These are phyloP conservation scores for Leucosticte australis DNA, from an alignment of 2,113 vertebrate species.

Conservation along the genomic window DNA sequence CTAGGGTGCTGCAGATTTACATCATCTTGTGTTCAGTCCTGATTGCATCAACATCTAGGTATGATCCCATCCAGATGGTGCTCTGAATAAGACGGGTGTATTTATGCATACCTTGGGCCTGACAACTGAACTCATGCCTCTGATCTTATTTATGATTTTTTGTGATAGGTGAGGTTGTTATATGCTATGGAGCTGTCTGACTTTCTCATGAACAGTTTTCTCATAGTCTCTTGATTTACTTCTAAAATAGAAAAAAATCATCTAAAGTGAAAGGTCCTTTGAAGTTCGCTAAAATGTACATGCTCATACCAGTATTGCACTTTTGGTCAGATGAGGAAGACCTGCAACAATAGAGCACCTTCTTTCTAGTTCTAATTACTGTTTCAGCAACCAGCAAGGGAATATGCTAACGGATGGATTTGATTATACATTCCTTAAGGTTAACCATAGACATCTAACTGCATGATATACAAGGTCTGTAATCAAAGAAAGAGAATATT, in stretches of 20 bases:
- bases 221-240: background rate
- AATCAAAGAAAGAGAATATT: background rate
- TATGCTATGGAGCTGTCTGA: background rate
- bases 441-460: background rate
- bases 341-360: background rate
- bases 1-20: background rate
- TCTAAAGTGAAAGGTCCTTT: background rate
- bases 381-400: background rate
- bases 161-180: background rate
- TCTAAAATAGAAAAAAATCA: background rate
- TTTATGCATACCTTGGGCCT: background rate
- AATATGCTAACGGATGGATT: background rate
- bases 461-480: background rate
- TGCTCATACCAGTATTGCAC: background rate
- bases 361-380: background rate
- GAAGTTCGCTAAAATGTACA: background rate
- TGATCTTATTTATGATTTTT: background rate
- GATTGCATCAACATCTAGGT: background rate
- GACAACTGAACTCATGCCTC: background rate
- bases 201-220: background rate
- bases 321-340: background rate
- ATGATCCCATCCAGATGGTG: rapidly evolving
- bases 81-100: background rate
- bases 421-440: background rate
- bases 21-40: background rate